Conservation (phyloP, 1,140 invertebrate genomes). For the Neelides sp. region DNA sequence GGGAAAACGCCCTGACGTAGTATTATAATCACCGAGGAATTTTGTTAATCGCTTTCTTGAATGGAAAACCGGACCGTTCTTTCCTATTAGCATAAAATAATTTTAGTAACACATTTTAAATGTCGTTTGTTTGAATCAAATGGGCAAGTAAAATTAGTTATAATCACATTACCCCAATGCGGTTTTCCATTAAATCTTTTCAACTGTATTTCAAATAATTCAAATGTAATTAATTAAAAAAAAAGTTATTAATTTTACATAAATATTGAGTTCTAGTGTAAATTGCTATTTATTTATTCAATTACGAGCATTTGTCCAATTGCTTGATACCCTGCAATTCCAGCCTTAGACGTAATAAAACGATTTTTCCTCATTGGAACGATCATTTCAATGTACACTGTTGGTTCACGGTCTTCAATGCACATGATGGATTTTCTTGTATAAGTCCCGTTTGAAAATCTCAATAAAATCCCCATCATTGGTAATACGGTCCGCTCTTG, state of each 20-base stretch:
- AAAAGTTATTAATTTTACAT: not conserved
- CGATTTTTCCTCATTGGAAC: constrained; percentile 15
- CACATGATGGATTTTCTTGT: too few species aligned
- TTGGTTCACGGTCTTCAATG: not conserved
- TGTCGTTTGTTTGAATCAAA: too few species aligned
- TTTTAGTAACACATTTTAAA: too few species aligned
- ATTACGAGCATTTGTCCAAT: constrained; percentile 17
- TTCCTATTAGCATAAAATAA: not conserved
- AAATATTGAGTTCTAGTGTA: not conserved
- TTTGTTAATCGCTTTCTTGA: too few species aligned
- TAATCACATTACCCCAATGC: constrained; percentile 18
- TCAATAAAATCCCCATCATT: constrained; percentile 17
- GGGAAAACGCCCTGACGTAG: too few species aligned
- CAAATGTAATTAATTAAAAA: too few species aligned
- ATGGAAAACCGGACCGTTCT: not conserved
- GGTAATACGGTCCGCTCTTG: constrained; percentile 9
- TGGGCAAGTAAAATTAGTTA: too few species aligned
- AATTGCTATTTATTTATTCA: too few species aligned
- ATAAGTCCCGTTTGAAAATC: too few species aligned
- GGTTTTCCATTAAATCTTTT: constrained; percentile 7
- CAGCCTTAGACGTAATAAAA: constrained; percentile 1
- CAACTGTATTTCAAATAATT: not conserved
- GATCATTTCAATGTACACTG: constrained; percentile 6
- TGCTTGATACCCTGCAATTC: constrained; percentile 13
- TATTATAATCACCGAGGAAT: too few species aligned